Evolutionary conservation across 1,140 invertebrate genomes (phyloP), one percentile per base, ranked within the genome.

Genomic region (Pemphigus obesinymphae): DNA sequence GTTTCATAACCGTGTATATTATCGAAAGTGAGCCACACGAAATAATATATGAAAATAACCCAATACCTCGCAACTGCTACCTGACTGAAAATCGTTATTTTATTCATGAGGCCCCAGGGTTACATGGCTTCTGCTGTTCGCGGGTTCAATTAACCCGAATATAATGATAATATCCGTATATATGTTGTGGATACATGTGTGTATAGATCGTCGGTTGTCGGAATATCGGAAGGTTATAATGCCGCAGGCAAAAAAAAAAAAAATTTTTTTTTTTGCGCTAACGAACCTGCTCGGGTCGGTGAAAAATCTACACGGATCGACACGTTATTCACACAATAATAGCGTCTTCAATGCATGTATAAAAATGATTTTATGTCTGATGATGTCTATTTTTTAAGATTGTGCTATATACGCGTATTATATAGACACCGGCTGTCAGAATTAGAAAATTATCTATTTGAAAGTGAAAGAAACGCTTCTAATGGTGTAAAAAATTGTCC

Each of bases 251-350:
- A 45, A n/a, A n/a, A n/a, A n/a, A n/a, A n/a, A n/a, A n/a, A n/a
- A n/a, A n/a, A n/a, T n/a, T n/a, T n/a, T n/a, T n/a, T n/a, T 45
- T 37, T 70, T 75, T 78, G 58, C 23, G 75, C 75, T 78, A 78
- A 78, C 48, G 53, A 78, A 78, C 50, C 29, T 23, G 20, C 48
- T 29, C 26, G 20, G 20, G 48, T 17, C 20, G 29, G 29, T 31
- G 31, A 75, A 75, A 75, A 53, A 55, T 31, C 13, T 75, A 55
- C 31, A 53, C 29, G 66, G 13, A 43, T 70, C 66, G 37, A 43
- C 37, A 43, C 37, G 13, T 43, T 40, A 26, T 70, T 70, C n/a
- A 26, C 8, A 8, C 31, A 23, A 23, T 66, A 43, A 23, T 8
- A 68, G 34, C 37, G n/a, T 68, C 66, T 43, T 10, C n/a, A 17